Evolutionary conservation across 2,113 vertebrate species (phyloP), one percentile per base, ranked within the genome.

Genomic region (Pomatorhinus ruficollis): DNA sequence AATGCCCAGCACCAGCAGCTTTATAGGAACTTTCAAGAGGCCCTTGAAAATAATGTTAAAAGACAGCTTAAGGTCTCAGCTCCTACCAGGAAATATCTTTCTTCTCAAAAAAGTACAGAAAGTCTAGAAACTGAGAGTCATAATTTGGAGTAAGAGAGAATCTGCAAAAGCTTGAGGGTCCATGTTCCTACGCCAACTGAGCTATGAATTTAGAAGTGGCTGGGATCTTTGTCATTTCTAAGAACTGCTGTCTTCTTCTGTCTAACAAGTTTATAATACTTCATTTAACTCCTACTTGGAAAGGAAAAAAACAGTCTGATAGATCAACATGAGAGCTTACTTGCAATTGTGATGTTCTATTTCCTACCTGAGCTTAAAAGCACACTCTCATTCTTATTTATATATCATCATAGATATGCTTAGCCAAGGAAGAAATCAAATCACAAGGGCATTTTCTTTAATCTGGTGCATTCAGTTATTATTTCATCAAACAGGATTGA

Each of bases 371-470:
- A 65, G 15, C 24, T 75, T 76, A 65, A 95, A 91, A 83, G n/a
- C 31, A 19, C 31, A 53, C 5, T 31, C 4, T 40, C 13, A 27
- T 81, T 77, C 79, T 81, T 79, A 37, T 66, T 45, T 31, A 65
- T 56, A 37, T 11, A 15, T 66, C 33, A 66, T 50, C 37, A 42
- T 4, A 61, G 18, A 61, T 16, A 50, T 17, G 10, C 8, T 77
- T 70, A 84, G 19, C 16, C n/a, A 56, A 59, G 24, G 65, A 71
- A 84, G 33, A 94, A 95, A 65, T 66, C 45, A 65, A 82, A 71
- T 56, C 35, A 63, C 16, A 22, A 57, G 18, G 21, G 3, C 23
- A 39, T 87, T 87, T 91, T 64, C 71, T 92, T 78, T 63, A 60
- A 56, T 42, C 42, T 60, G 24, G 33, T 60, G 15, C 15, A 21